Evolutionary conservation across 2,797 vertebrate species (phyloP).

Genomic region (Danio tinwini): DNA sequence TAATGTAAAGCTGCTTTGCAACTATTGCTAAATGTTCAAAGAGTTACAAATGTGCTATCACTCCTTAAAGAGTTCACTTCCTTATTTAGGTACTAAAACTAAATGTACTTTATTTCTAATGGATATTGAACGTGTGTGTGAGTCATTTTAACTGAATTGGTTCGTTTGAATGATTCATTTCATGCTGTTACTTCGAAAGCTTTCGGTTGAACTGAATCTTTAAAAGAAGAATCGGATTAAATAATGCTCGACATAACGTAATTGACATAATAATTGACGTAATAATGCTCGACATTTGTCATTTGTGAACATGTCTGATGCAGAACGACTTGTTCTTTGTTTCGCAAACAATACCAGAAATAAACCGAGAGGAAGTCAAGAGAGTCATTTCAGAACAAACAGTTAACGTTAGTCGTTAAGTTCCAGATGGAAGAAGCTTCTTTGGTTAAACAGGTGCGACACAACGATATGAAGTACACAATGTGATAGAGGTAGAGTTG

Average conservation of each 20-base stretch:
- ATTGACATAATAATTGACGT: too few species aligned
- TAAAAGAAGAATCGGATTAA: background rate
- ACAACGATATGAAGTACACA: too few species aligned
- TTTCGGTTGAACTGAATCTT: background rate
- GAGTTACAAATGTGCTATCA: background rate
- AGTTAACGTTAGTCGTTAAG: background rate
- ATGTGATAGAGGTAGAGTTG: too few species aligned
- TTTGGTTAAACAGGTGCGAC: too few species aligned
- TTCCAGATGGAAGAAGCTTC: background rate
- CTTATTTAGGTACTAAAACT: background rate
- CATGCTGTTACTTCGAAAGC: background rate
- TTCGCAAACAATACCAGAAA: constrained; percentile 17
- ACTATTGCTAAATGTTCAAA: background rate
- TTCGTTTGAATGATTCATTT: background rate
- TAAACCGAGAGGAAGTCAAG: constrained; percentile 21
- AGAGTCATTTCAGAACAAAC: background rate
- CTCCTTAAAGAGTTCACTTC: background rate
- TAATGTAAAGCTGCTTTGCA: background rate
- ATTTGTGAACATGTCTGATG: background rate
- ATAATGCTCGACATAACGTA: too few species aligned
- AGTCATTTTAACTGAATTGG: background rate
- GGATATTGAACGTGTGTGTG: background rate
- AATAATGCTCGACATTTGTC: background rate
- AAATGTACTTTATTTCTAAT: background rate
- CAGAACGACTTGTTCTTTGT: background rate